phyloP scores from a whole-genome alignment of 2,797 vertebrate genomes.

The Lepus oiostolus region DNA sequence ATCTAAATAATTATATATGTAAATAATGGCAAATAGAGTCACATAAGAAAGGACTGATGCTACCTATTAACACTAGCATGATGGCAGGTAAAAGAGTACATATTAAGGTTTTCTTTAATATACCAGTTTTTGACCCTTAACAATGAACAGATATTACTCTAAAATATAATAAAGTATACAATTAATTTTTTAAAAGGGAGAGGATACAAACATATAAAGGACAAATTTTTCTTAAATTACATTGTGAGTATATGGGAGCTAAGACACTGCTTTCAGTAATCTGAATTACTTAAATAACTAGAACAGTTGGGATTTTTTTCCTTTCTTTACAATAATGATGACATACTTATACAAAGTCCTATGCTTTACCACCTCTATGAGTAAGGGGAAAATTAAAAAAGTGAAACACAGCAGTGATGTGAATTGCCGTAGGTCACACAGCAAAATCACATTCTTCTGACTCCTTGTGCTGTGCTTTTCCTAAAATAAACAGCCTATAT shows the following conservation, averaged over 20 bases:
- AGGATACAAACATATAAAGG: not conserved
- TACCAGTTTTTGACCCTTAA: not conserved
- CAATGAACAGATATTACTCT: slow-evolving; percentile 31
- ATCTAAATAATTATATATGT: slow-evolving; percentile 5
- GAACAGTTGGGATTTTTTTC: not conserved
- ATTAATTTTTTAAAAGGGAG: slow-evolving; percentile 12
- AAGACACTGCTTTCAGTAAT: not conserved
- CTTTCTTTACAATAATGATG: slow-evolving; percentile 8
- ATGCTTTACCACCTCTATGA: not conserved
- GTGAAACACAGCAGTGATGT: slow-evolving; percentile 1
- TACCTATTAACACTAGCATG: not conserved
- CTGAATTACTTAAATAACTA: not conserved
- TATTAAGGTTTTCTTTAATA: not conserved
- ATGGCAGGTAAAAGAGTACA: not conserved
- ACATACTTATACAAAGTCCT: slow-evolving; percentile 19
- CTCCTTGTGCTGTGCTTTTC: not conserved
- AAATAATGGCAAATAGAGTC: not conserved
- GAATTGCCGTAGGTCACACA: not conserved
- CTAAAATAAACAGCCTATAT: not conserved
- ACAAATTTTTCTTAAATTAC: slow-evolving; percentile 34
- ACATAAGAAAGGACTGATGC: not conserved
- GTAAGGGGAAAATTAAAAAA: not conserved
- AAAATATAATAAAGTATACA: slow-evolving; percentile 23
- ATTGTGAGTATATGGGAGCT: not conserved
- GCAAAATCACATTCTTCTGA: slow-evolving; percentile 2